Evolutionary conservation across 2,113 vertebrate species (phyloP).

Genomic region (Varanus salvator): DNA sequence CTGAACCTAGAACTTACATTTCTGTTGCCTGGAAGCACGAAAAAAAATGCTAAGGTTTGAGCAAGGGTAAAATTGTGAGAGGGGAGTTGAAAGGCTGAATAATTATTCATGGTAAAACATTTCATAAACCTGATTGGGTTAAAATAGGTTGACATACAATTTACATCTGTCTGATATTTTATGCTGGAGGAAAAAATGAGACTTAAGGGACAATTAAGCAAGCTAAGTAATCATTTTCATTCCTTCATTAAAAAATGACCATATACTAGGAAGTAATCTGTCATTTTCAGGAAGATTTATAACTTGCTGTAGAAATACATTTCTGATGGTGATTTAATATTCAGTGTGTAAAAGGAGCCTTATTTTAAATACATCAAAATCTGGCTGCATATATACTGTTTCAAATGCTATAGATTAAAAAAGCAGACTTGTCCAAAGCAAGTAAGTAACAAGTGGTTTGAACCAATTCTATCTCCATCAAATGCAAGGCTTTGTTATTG

Average conservation of each 20-base stretch:
- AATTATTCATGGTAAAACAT: not conserved
- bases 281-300: not conserved
- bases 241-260: not conserved
- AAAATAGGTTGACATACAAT: not conserved
- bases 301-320: not conserved
- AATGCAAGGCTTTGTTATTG: no score
- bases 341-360: not conserved
- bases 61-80: constrained; percentile 3
- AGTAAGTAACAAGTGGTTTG: not conserved
- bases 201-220: not conserved
- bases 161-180: constrained; percentile 4
- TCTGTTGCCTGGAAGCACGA: not conserved
- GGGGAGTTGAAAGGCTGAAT: not conserved
- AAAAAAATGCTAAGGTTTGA: not conserved
- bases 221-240: not conserved
- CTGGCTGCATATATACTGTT: not conserved
- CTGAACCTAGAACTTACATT: not conserved
- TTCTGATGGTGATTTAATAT: not conserved
- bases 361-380: no score
- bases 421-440: not conserved
- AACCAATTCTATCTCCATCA: not conserved
- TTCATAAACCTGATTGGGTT: constrained; percentile 2
- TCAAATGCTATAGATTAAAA: not conserved
- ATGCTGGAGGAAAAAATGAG: constrained; percentile 22
- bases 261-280: not conserved